Evolutionary conservation across 1,140 invertebrate genomes (phyloP), one percentile per base, ranked within the genome.

Genomic region (Oreohelix idahoensis): DNA sequence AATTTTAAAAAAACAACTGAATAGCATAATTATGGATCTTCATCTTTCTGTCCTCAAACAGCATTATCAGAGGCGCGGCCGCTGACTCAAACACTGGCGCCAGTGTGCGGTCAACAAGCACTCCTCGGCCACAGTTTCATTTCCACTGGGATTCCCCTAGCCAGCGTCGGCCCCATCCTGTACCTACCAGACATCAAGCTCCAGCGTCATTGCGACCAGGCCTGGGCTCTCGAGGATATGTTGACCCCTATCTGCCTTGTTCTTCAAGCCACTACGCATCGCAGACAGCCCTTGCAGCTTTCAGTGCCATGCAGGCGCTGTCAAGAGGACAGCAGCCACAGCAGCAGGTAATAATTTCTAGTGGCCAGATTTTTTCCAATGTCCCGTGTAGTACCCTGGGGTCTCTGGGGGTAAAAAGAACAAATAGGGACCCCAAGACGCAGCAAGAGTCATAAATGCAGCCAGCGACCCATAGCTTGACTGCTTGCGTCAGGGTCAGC

Each of bases 171-270:
- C 63, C 63, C 17, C 63, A 29, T 4, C n/a, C n/a, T 32, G 63
- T 11, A 11, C 63, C 23, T 11, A 8, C n/a, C 63, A 66, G 63
- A 32, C 63, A 17, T 8, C 63, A 29, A 32, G 29, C 29, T 29
- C 11, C 63, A 35, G 20, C 2, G 2, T 2, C 63, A 17, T 23
- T 32, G 63, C 5, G 63, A 32, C 26, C 51, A 4, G 10, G 51
- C 8, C 10, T n/a, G n/a, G 23, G 23, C 23, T 58, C 51, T 23
- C 63, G 79, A 26, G 66, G 38, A 15, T 81, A 71, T 51, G 79
- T 71, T n/a, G 79, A 81, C 29, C 63, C 79, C 1, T 70, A 45
- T 32, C 69, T 81, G 26, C 69, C 69, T 23, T 81, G 79, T 36
- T 17, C 38, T 20, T 81, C 79, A 15, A 10, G 10, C 29, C 39